Base-by-base conservation (phyloP, 2,888 invertebrate species). In the Pyrochroa serraticornis region DNA sequence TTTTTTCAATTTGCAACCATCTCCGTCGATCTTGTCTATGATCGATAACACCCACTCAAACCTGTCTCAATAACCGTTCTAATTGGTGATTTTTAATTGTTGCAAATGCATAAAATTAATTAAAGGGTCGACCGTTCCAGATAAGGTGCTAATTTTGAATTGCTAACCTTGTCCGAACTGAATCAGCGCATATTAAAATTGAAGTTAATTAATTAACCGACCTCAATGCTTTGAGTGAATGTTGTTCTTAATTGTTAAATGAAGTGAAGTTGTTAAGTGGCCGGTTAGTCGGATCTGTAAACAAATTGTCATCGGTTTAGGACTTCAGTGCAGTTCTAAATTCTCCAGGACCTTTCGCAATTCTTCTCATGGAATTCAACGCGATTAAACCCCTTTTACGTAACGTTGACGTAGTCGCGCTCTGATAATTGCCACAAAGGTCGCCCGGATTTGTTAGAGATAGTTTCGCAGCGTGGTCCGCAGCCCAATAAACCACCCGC, bases 351-450 rank as follows among this genome's bases (percentile, higher is more conserved):
- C 32, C 43, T 45, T 45, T 45, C 45, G 45, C 45, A 45, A 45
- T 34, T n/a, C n/a, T 31, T 34, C 34, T 34, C 33, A 35, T 45
- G 45, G 34, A 45, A 45, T 45, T 45, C 30, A 49, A 14, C 14
- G 42, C 42, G 32, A 55, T 44, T 45, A 61, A 58, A 66, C 67
- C 63, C 66, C 64, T 62, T 69, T 71, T 71, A 63, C 70, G 71
- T 69, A 71, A 71, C 60, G 53, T 56, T 66, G 66, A 67, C 68
- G 67, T 60, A 67, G 71, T 70, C 67, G 65, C 70, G 72, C 68
- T 71, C 71, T 70, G 67, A 63, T 65, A 66, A 66, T 67, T 66
- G 61, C 63, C 38, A 35, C 50, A 66, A 67, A 67, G 67, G 67
- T 67, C 66, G 64, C 49, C 65, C 60, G 59, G 64, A 51, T 57